Conservation (phyloP, 2,797 vertebrate species). For the Rhodeus uyekii region DNA sequence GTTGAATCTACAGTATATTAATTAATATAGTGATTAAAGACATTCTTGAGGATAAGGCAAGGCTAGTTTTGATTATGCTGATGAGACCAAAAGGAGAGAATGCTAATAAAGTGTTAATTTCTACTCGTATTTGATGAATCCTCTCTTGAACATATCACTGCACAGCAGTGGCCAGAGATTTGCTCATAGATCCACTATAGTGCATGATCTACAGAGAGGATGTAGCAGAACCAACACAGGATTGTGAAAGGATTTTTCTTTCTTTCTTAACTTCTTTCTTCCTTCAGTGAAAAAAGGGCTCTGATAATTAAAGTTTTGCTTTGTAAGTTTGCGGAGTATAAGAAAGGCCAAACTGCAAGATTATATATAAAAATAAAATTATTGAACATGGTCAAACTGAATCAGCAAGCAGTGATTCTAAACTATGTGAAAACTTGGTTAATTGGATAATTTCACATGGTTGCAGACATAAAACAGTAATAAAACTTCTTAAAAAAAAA, state of each 20-base stretch:
- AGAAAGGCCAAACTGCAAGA: neutral
- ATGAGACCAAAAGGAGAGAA: conserved; percentile 61
- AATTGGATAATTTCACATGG: neutral
- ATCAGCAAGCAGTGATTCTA: neutral
- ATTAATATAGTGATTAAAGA: conserved; percentile 12
- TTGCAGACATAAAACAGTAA: neutral
- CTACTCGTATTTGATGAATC: conserved; percentile 68
- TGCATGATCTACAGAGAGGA: conserved; percentile 5
- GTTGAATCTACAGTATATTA: neutral
- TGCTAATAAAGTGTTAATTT: conserved; percentile 67
- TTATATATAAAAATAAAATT: neutral
- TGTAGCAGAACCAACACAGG: neutral
- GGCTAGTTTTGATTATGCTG: conserved; percentile 65
- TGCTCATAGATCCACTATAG: conserved; percentile 8
- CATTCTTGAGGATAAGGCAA: conserved; percentile 51
- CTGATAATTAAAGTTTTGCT: neutral
- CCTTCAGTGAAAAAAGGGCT: neutral
- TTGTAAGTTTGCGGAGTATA: neutral
- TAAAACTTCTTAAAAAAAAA: neutral
- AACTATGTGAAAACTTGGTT: neutral
- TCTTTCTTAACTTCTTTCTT: neutral
- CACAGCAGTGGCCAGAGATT: conserved; percentile 17
- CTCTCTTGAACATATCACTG: conserved; percentile 64
- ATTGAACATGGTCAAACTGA: neutral
- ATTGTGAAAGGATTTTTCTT: neutral